A percentile compares a stretch with the other conserved stretches of the same genome.
These are phyloP conservation scores for Neotoma lepida DNA, from an alignment of 2,113 vertebrate species.

Conservation along the genomic window DNA sequence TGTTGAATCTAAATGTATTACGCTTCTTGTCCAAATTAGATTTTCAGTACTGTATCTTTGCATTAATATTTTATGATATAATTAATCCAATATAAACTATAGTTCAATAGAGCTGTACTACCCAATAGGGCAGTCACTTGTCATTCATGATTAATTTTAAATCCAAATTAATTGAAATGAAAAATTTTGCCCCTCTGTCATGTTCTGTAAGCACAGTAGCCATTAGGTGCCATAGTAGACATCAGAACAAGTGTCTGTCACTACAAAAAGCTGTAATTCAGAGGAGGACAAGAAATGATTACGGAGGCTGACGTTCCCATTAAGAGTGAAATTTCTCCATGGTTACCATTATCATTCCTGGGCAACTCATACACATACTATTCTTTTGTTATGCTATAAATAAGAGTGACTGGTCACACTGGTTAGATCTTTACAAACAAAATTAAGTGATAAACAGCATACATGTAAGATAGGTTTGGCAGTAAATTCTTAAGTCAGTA, in stretches of 20 bases:
- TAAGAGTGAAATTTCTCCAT: neutral
- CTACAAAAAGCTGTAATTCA: neutral
- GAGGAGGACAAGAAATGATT: neutral
- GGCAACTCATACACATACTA: neutral
- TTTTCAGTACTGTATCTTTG: conserved; percentile 15
- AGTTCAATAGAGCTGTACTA: neutral
- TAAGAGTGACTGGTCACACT: neutral
- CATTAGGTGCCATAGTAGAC: neutral
- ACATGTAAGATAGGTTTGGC: neutral
- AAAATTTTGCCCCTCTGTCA: neutral
- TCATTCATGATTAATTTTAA: conserved; percentile 1
- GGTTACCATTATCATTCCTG: neutral
- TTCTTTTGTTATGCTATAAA: neutral
- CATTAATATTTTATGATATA: neutral
- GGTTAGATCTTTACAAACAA: conserved; percentile 18
- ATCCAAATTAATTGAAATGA: conserved; percentile 38
- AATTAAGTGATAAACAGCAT: neutral
- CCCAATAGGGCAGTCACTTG: neutral
- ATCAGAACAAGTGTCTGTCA: neutral
- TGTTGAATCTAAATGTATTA: conserved; percentile 28
- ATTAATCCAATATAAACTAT: conserved; percentile 5
- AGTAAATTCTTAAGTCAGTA: neutral
- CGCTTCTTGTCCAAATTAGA: neutral
- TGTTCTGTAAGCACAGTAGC: neutral
- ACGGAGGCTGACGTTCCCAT: neutral